Conservation (phyloP, 2,888 invertebrate species). For the Cabera pusaria region DNA sequence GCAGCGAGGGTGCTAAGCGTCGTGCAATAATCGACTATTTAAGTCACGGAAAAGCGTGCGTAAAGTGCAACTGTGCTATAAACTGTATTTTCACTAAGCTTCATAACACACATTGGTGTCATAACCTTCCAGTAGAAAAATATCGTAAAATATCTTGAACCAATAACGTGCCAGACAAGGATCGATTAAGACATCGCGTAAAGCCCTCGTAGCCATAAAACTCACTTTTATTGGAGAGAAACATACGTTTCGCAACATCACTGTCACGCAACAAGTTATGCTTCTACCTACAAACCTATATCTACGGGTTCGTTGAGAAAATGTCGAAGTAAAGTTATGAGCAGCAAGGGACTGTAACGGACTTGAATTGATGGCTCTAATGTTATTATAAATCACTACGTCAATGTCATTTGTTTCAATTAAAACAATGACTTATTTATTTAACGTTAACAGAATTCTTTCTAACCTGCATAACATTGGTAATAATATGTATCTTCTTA, state of each 20-base stretch:
- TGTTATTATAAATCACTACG: conserved; percentile 9
- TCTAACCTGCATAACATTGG: too few relatives aligned
- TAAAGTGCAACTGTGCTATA: too few relatives aligned
- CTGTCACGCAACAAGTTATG: conserved; percentile 8
- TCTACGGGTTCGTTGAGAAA: too few relatives aligned
- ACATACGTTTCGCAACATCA: conserved; percentile 17
- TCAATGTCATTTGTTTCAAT: conserved; percentile 23
- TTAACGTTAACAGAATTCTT: conserved; percentile 1
- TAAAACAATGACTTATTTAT: conserved; percentile 8
- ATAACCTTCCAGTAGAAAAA: too few relatives aligned
- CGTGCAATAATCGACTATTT: too few relatives aligned
- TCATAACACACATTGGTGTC: too few relatives aligned
- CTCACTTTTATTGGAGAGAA: conserved; percentile 34
- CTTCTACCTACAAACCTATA: too few relatives aligned
- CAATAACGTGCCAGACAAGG: conserved; percentile 10
- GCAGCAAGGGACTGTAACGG: conserved; percentile 15
- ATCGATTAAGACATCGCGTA: conserved; percentile 15
- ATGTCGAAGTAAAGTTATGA: conserved; percentile 12
- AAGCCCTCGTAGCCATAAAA: conserved; percentile 25
- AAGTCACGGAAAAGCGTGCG: too few relatives aligned
- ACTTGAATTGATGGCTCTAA: conserved; percentile 7
- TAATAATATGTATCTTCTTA: background rate
- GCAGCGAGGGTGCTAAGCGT: too few relatives aligned
- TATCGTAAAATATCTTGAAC: conserved; percentile 10
- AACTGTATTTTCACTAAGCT: too few relatives aligned